Evolutionary conservation across 2,888 invertebrate genomes (phyloP), one percentile per base, ranked within the genome.

Genomic region (Augiades crinisus): DNA sequence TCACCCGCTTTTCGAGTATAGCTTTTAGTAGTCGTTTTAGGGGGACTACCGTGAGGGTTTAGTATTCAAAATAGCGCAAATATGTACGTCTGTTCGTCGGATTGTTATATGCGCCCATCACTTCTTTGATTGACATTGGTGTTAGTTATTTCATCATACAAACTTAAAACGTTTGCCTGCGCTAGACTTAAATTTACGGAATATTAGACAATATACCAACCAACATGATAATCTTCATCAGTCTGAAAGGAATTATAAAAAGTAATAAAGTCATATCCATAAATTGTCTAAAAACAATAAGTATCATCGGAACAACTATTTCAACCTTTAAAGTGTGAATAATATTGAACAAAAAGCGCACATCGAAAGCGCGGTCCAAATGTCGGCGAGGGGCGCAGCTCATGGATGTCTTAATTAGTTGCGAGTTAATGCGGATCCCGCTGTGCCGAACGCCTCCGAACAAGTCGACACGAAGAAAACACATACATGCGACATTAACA

Each of bases 371-470:
- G 5, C 19, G 27, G n/a, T 17, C 41, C 17, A 2, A 30, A 27
- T 16, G 27, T 10, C 27, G 30, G 14, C 17, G 17, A 41, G 14
- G 5, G 24, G 13, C 24, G 14, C 24, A 22, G 12, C 8, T 24
- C n/a, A 40, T 30, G 1, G 10, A 41, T 30, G 41, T 41, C 27
- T 41, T 41, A 41, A 41, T 41, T 41, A 41, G 27, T 12, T 3
- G 17, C 38, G 27, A 30, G 17, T 41, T 4, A 41, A 30, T 30
- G 5, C 27, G 41, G n/a, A 41, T 27, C 27, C 46, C 17, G 38
- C 37, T 38, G 47, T 2, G 16, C 14, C 16, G 27, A 27, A 38
- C 37, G n/a, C 38, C 27, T 19, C 38, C 13, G 16, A 27, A 19
- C 27, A 27, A 22, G 30, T 27, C 37, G 12, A 27, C 37, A 16